Conservation (phyloP, 2,888 invertebrate species). For the Agrilus mali region DNA sequence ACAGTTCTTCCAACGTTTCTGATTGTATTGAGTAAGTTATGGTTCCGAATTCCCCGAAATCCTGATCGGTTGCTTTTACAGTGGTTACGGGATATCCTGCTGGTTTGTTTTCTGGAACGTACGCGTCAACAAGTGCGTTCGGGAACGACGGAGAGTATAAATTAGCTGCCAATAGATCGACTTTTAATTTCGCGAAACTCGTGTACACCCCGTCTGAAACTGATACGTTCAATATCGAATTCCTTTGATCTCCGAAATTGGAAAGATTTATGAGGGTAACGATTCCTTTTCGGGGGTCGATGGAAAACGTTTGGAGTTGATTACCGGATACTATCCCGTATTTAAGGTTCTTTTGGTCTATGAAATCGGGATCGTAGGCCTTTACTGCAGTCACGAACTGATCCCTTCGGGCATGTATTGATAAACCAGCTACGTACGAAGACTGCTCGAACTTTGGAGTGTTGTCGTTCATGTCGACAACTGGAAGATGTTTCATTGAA, state of each 20-base stretch:
- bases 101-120: constrained; percentile 67
- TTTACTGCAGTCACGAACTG: constrained; percentile 79
- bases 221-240: constrained; percentile 74
- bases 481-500: constrained; percentile 29
- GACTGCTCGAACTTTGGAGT: constrained; percentile 74
- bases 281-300: constrained; percentile 45
- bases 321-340: constrained; percentile 79
- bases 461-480: constrained; percentile 85
- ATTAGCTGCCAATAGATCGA: constrained; percentile 68
- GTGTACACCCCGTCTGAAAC: constrained; percentile 94
- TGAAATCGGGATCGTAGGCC: constrained; percentile 77
- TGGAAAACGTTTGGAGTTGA: constrained; percentile 59
- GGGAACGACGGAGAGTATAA: constrained; percentile 66
- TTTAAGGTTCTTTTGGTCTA: constrained; percentile 59
- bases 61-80: constrained; percentile 70
- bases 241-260: constrained; percentile 52
- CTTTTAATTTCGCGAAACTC: constrained; percentile 70
- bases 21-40: constrained; percentile 71
- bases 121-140: constrained; percentile 64
- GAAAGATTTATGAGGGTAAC: constrained; percentile 64
- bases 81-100: constrained; percentile 59
- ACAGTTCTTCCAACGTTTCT: constrained; percentile 55
- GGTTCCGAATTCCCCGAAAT: constrained; percentile 63
- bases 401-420: constrained; percentile 70
- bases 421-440: constrained; percentile 65